Evolutionary conservation across 2,113 vertebrate genomes (phyloP), one percentile per base, ranked within the genome.

Genomic region (Muntiacus muntjak): DNA sequence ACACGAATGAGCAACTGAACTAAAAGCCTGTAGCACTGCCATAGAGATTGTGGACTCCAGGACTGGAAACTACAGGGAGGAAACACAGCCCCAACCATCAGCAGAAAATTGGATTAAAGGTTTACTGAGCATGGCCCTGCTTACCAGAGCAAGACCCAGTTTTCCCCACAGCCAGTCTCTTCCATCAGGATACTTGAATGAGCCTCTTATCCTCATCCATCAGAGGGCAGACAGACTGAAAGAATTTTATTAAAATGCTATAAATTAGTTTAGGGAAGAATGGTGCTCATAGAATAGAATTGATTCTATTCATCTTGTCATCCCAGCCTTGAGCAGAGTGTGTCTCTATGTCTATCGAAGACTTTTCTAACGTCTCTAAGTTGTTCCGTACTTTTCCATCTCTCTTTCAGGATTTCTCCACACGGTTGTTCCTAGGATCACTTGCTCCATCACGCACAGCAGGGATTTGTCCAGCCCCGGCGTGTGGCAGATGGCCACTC

Each of bases 401-500:
- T 36, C 9, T 1, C 26, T 13, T 19, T 13, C 26, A 0, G 23
- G 43, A 1, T 28, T 47, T 47, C 52, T 28, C 28, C 60, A 5
- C 5, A 21, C 0, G n/a, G 28, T n/a, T 5, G 19, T 71, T n/a
- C 62, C 62, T 9, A 4, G 81, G 74, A 50, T 60, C 12, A 3
- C 55, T 13, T 5, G 19, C 55, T 26, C 43, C 0, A 1, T 19
- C 21, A 8, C 0, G 0, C 54, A 57, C 21, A 50, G 1, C 9
- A 9, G 1, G 8, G 30, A 16, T 33, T 15, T 1, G 16, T n/a
- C 88, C 40, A 3, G 21, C 21, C 16, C 74, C 3, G 6, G 23
- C 40, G 4, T 58, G 54, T 26, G 40, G 50, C 57, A 40, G 8
- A 6, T 26, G 50, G 21, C 36, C 26, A 3, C 54, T 55, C 57